phyloP scores from a whole-genome alignment of 2,888 invertebrate species.

The Nemurella pictetii region DNA sequence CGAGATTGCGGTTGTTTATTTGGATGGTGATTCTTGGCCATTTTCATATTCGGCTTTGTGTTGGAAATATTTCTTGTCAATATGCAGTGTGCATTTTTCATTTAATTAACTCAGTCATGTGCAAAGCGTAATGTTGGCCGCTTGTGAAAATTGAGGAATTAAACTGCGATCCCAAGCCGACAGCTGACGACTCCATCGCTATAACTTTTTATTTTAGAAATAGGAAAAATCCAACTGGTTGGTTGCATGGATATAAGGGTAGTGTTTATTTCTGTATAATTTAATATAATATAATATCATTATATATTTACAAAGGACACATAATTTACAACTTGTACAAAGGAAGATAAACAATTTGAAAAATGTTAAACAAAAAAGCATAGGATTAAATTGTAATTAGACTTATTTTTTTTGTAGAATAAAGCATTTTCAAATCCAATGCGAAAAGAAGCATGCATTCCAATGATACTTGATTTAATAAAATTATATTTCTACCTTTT shows the following conservation, averaged over 20 bases:
- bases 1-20: too few species aligned
- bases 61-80: too few species aligned
- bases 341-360: conserved; percentile 32
- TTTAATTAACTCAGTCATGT: too few species aligned
- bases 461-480: conserved; percentile 5
- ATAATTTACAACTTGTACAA: conserved; percentile 38
- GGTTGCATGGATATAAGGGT: neutral
- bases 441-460: conserved; percentile 28
- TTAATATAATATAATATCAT: conserved; percentile 4
- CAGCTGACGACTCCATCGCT: too few species aligned
- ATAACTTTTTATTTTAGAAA: too few species aligned
- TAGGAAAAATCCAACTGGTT: neutral
- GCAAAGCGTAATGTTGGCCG: too few species aligned
- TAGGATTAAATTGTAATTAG: conserved; percentile 26
- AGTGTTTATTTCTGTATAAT: conserved; percentile 2
- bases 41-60: too few species aligned
- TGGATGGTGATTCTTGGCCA: neutral
- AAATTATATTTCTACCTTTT: neutral
- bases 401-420: conserved; percentile 30
- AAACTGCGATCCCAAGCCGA: too few species aligned
- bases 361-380: conserved; percentile 33
- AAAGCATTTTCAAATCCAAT: conserved; percentile 29
- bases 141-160: too few species aligned
- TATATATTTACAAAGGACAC: conserved; percentile 37
- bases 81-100: too few species aligned